Evolutionary conservation across 2,113 vertebrate species (phyloP).

Genomic region (Sorex fumeus): DNA sequence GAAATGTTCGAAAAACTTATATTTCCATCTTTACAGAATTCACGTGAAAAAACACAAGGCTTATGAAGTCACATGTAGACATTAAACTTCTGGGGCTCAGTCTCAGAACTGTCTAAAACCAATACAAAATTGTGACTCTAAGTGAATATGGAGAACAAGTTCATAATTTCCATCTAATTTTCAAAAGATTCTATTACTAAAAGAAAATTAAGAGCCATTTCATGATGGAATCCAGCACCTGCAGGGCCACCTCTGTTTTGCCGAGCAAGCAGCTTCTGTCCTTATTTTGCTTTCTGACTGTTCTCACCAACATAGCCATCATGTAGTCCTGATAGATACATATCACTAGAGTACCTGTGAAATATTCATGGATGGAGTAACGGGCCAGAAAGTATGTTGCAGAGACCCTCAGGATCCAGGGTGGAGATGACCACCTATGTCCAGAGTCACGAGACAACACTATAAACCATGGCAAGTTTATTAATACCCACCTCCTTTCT

Average conservation of each 20-base stretch:
- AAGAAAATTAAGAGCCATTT: neutral
- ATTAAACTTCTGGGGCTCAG: neutral
- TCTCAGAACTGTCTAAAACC: neutral
- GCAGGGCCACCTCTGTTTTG: neutral
- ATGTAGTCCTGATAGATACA: neutral
- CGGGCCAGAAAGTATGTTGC: neutral
- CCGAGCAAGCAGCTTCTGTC: neutral
- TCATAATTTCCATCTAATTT: slow-evolving; percentile 11
- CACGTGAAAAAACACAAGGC: neutral
- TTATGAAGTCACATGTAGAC: neutral
- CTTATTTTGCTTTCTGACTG: neutral
- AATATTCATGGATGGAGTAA: neutral
- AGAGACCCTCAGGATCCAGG: neutral
- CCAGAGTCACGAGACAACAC: neutral
- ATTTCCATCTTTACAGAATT: neutral
- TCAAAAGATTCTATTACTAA: neutral
- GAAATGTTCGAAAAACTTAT: slow-evolving; percentile 3
- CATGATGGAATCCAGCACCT: neutral
- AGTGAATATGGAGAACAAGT: neutral
- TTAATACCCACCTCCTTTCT: neutral
- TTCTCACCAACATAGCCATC: neutral
- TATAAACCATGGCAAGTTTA: neutral
- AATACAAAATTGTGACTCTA: neutral
- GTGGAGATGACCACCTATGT: neutral
- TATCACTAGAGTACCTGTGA: neutral